These are phyloP conservation scores for Gadopsis marmoratus DNA, from an alignment of 2,797 vertebrate species.

Conservation along the genomic window DNA sequence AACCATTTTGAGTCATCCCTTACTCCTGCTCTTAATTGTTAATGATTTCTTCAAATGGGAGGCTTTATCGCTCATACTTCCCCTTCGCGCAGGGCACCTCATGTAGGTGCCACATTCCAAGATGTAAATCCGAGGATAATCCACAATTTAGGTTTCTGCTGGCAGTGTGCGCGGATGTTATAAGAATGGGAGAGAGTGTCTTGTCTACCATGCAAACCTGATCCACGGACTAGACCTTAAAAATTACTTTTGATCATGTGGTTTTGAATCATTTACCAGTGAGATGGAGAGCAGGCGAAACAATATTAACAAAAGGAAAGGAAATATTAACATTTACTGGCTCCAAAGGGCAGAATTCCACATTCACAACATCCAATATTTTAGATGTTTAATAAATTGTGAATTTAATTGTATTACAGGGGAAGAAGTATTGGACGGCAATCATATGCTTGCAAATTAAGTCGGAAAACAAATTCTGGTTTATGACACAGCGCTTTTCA, in stretches of 20 bases:
- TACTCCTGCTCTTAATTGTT: slow-evolving; percentile 78
- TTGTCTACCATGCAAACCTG: slow-evolving; percentile 56
- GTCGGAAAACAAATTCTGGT: not conserved
- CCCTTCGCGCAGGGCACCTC: not conserved
- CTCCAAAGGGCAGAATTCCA: not conserved
- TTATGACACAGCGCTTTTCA: not conserved
- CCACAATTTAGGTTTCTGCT: slow-evolving; percentile 64
- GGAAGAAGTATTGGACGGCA: not conserved
- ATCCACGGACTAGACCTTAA: slow-evolving; percentile 66
- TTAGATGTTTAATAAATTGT: not conserved
- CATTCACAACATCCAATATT: not conserved
- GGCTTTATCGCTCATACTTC: slow-evolving; percentile 49
- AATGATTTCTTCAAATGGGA: slow-evolving; percentile 83
- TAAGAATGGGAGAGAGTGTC: slow-evolving; percentile 54
- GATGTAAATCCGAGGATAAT: slow-evolving; percentile 72
- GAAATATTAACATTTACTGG: no score
- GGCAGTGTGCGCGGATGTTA: slow-evolving; percentile 50
- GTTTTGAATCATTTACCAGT: slow-evolving; percentile 78
- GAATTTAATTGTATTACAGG: not conserved
- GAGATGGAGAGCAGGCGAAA: slow-evolving; percentile 63
- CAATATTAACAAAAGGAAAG: not conserved
- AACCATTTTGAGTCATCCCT: slow-evolving; percentile 60
- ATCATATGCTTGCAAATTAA: not conserved
- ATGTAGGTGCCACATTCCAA: slow-evolving; percentile 64
- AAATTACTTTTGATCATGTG: slow-evolving; percentile 77